phyloP scores from a whole-genome alignment of 1,140 invertebrate species.

The Acromyrmex charruanus region DNA sequence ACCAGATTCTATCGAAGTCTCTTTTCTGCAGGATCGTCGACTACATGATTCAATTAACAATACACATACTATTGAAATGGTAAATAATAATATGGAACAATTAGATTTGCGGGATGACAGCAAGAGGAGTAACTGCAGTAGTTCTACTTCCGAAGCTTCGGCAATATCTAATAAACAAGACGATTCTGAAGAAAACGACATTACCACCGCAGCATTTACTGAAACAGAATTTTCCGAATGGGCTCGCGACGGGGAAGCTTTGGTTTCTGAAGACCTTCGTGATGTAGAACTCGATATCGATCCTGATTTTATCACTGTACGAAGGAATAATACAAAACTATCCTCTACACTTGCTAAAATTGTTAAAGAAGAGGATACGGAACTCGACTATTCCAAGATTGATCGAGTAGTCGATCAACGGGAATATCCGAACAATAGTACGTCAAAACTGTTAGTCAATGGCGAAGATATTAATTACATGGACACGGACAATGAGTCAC shows the following conservation, averaged over 20 bases:
- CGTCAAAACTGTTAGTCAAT: slow-evolving; percentile 83
- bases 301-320: slow-evolving; percentile 86
- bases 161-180: slow-evolving; percentile 83
- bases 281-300: slow-evolving; percentile 89
- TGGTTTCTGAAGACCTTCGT: slow-evolving; percentile 91
- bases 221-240: slow-evolving; percentile 95
- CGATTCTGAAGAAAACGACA: slow-evolving; percentile 87
- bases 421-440: slow-evolving; percentile 77
- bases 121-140: slow-evolving; percentile 85
- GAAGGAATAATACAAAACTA: slow-evolving; percentile 81
- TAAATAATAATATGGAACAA: slow-evolving; percentile 81
- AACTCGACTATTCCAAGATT: slow-evolving; percentile 79
- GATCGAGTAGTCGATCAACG: slow-evolving; percentile 79
- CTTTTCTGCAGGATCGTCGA: slow-evolving; percentile 55
- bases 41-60: neutral
- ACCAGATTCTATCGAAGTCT: slow-evolving; percentile 84
- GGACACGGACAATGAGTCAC: slow-evolving; percentile 90
- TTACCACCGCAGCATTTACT: slow-evolving; percentile 90
- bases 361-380: slow-evolving; percentile 83
- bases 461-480: slow-evolving; percentile 90
- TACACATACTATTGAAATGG: slow-evolving; percentile 55
- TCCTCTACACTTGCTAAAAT: slow-evolving; percentile 74
- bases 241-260: slow-evolving; percentile 90
- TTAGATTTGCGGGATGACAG: slow-evolving; percentile 81
- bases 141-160: slow-evolving; percentile 83